These are phyloP conservation scores for Podarcis lilfordi DNA, from an alignment of 2,797 vertebrate species.

Conservation along the genomic window DNA sequence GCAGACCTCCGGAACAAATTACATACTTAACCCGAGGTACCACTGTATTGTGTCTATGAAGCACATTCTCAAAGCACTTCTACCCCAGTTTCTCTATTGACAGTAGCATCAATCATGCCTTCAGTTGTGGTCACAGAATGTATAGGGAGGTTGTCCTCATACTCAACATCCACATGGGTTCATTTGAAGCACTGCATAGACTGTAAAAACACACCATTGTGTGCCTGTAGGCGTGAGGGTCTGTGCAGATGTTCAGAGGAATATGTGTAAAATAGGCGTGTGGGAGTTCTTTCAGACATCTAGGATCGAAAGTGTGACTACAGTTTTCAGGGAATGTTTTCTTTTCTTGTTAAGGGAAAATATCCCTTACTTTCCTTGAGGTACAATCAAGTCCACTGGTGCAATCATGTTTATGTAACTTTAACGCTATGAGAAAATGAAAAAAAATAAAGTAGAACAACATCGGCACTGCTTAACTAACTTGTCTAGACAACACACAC, in stretches of 20 bases:
- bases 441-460: not conserved
- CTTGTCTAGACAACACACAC: not conserved
- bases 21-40: too few species aligned
- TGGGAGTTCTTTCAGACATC: too few species aligned
- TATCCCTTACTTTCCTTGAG: not conserved
- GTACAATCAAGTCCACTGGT: too few species aligned
- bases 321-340: too few species aligned
- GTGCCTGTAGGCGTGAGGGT: too few species aligned
- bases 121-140: not conserved
- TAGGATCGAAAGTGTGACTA: too few species aligned
- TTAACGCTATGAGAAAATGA: not conserved
- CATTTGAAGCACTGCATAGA: too few species aligned
- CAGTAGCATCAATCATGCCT: not conserved
- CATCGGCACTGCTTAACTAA: not conserved
- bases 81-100: not conserved
- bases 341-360: not conserved
- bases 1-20: too few species aligned
- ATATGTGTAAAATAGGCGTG: too few species aligned
- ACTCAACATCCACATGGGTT: too few species aligned
- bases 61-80: not conserved
- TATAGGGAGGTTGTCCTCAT: not conserved
- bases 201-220: too few species aligned
- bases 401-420: not conserved
- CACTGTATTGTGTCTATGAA: not conserved
- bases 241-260: too few species aligned